Evolutionary conservation across 2,797 vertebrate species (phyloP), one percentile per base, ranked within the genome.

Genomic region (Poeciliopsis infans): DNA sequence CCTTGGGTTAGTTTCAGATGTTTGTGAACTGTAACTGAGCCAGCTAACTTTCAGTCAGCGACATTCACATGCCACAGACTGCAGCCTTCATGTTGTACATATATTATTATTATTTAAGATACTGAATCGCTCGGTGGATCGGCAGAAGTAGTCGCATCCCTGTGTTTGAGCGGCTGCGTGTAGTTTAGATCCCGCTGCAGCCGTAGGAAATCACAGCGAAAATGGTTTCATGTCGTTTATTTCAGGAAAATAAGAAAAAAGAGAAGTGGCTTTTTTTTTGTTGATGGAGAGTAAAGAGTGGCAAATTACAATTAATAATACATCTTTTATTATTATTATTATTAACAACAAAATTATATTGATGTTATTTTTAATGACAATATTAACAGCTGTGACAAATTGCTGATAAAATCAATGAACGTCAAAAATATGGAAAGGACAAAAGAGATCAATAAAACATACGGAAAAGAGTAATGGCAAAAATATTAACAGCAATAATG

Each of bases 11-110:
- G 88, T 78, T 92, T 92, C 64, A 78, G 83, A 79, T 93, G 91
- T 94, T 92, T 92, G 89, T 90, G 89, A 94, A 89, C 87, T 95
- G 90, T 94, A 94, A 91, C 95, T 96, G 95, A 96, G 95, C 95
- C 95, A 94, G 83, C 88, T 82, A 86, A 91, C 78, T 83, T 85
- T 28, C 78, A 88, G 85, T 85, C 79, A 1, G 83, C 71, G 43
- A 64, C 78, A 33, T 83, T 84, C 76, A 80, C 78, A 85, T 61
- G 90, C 94, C 89, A 77, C 47, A 85, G 92, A 95, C 95, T 94
- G 93, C 94, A 89, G 90, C 85, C 86, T 80, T 77, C 73, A 82
- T 85, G 84, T 89, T 94, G 94, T 94, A 93, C 83, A 92, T 92
- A 92, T 92, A 92, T 1, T 85, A 55, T 1, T 85, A 55, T 88